phyloP scores from a whole-genome alignment of 2,797 vertebrate species.

The Sibirionetta formosa region DNA sequence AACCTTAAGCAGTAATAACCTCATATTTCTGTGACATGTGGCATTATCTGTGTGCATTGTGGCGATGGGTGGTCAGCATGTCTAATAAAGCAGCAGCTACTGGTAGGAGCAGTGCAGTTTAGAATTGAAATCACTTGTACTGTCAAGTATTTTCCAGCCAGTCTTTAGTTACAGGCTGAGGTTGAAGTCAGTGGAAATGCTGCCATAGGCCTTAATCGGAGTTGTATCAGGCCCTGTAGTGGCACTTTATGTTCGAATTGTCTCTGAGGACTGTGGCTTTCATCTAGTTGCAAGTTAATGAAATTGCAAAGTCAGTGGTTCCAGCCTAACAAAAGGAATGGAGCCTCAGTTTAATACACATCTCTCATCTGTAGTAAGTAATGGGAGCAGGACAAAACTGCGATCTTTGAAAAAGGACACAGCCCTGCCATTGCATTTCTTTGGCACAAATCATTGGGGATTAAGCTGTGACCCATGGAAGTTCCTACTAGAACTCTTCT shows the following conservation, averaged over 20 bases:
- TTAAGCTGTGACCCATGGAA: slow-evolving; percentile 45
- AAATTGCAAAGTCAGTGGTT: slow-evolving; percentile 44
- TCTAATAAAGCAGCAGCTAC: neutral
- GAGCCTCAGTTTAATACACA: neutral
- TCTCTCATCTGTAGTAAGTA: slow-evolving; percentile 29
- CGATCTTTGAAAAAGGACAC: slow-evolving; percentile 21
- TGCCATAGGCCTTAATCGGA: neutral
- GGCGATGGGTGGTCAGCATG: neutral
- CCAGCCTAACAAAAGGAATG: slow-evolving; percentile 26
- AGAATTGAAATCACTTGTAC: neutral
- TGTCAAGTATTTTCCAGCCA: neutral
- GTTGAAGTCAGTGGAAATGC: neutral
- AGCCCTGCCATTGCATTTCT: neutral
- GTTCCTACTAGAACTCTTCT: slow-evolving; percentile 52
- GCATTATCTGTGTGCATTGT: neutral
- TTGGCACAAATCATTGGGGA: slow-evolving; percentile 47
- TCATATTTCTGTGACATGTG: neutral
- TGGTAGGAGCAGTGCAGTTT: rapidly evolving
- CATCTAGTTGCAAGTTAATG: slow-evolving; percentile 2
- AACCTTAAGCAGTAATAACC: neutral
- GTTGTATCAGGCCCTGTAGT: neutral
- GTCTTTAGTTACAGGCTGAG: neutral
- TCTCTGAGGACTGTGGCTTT: slow-evolving; percentile 26
- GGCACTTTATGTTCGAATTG: neutral
- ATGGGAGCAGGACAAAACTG: slow-evolving; percentile 15